phyloP scores from a whole-genome alignment of 1,140 invertebrate species.

The Euura lappo region DNA sequence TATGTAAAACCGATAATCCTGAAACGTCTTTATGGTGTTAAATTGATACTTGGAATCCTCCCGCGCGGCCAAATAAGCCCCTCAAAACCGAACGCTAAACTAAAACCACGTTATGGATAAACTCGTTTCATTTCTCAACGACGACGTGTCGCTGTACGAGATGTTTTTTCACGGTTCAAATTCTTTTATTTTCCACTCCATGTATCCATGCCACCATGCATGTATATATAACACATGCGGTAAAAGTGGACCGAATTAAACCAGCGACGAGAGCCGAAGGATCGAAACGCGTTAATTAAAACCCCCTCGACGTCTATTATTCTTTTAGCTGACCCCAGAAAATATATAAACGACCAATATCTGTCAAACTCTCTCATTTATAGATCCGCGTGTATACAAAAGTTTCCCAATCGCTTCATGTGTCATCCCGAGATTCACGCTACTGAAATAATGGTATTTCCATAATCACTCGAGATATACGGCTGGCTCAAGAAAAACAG shows the following conservation, averaged over 20 bases:
- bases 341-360: conserved; percentile 13
- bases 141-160: no score
- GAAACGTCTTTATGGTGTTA: conserved; percentile 36
- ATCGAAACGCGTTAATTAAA: conserved; percentile 3
- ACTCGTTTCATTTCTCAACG: no score
- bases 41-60: conserved; percentile 37
- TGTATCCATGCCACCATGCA: background rate
- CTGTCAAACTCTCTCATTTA: conserved; percentile 26
- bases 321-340: background rate
- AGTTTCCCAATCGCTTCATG: background rate
- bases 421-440: background rate
- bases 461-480: background rate
- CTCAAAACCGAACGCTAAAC: background rate
- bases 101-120: no score
- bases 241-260: background rate
- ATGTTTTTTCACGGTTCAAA: no score
- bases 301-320: background rate
- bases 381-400: background rate
- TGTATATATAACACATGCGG: background rate
- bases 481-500: background rate
- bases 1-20: conserved; percentile 45
- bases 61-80: background rate
- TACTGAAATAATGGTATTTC: background rate
- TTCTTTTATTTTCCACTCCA: background rate
- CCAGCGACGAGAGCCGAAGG: background rate